Evolutionary conservation across 2,113 vertebrate species (phyloP), one percentile per base, ranked within the genome.

Genomic region (Capreolus pygargus): DNA sequence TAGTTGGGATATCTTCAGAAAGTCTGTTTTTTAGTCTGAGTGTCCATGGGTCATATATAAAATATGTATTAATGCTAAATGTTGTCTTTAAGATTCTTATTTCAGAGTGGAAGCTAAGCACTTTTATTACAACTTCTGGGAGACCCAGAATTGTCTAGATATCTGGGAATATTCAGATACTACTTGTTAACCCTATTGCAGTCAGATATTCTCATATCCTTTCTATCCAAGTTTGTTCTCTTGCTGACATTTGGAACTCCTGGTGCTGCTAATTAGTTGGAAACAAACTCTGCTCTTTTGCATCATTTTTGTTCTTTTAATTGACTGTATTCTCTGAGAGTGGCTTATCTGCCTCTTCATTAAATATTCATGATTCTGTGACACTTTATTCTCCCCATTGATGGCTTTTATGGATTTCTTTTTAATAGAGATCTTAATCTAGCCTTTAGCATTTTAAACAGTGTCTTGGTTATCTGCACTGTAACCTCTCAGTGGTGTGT

Each of bases 261-360:
- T 94, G 36, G 13, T 55, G 57, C 57, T 88, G 93, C 4, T 58
- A 47, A 70, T 27, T 47, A 76, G 7, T 79, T 79, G 47, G 7
- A 67, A 78, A 36, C 78, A 60, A 14, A 27, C 50, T 91, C 78
- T 78, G 64, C 33, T 97, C 30, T 64, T 89, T 47, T 64, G 76
- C 50, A 17, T 93, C 90, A 91, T 64, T 85, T 85, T 79, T 89
- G 39, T 82, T 86, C 39, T 91, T 95, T 86, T 36, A 86, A 78
- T 89, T 76, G n/a, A 47, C 27, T 58, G 17, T 10, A 11, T 79
- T 85, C 39, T 92, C 5, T 86, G 81, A 84, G 33, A 90, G 50
- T 27, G 33, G n/a, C 33, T 36, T 67, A 30, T 91, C 86, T 96
- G 67, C 87, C 85, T 95, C 67, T 57, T 87, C 45, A 67, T 78